Percentiles rank a stretch among this genome's conserved stretches.
Evolutionary conservation across 2,888 invertebrate species (phyloP).

Genomic region (Drosophila tanythrix): DNA sequence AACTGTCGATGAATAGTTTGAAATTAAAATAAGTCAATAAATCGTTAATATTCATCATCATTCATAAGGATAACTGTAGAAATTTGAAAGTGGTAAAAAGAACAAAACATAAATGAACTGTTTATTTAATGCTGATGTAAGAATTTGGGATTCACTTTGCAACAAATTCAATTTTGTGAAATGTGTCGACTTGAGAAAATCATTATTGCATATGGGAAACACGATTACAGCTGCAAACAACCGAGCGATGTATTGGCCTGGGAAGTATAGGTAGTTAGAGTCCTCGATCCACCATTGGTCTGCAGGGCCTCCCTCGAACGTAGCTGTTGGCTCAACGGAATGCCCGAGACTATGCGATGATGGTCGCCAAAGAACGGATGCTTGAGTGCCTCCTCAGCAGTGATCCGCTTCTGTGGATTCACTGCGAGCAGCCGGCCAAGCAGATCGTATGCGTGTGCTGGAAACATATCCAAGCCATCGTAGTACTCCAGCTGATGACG

Average conservation of each 20-base stretch:
- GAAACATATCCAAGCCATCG: constrained; percentile 85
- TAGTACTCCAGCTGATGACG: constrained; percentile 70
- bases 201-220: background rate
- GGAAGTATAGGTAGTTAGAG: constrained; percentile 47
- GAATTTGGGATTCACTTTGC: constrained; percentile 25
- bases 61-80: background rate
- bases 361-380: constrained; percentile 89
- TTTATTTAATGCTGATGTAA: constrained; percentile 41
- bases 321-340: constrained; percentile 31
- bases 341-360: constrained; percentile 50
- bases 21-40: background rate
- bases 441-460: constrained; percentile 90
- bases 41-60: background rate
- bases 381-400: constrained; percentile 90
- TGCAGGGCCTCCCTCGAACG: constrained; percentile 43
- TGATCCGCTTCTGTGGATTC: constrained; percentile 89
- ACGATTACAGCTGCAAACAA: constrained; percentile 7
- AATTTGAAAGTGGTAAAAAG: constrained; percentile 33
- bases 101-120: constrained; percentile 35
- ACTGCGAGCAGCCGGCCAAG: constrained; percentile 90
- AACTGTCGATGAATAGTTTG: no score
- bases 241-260: constrained; percentile 18
- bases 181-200: constrained; percentile 13
- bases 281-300: constrained; percentile 23
- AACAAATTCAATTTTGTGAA: constrained; percentile 41